These are phyloP conservation scores for Trypoxylus dichotomus DNA, from an alignment of 1,140 invertebrate genomes.

Conservation along the genomic window DNA sequence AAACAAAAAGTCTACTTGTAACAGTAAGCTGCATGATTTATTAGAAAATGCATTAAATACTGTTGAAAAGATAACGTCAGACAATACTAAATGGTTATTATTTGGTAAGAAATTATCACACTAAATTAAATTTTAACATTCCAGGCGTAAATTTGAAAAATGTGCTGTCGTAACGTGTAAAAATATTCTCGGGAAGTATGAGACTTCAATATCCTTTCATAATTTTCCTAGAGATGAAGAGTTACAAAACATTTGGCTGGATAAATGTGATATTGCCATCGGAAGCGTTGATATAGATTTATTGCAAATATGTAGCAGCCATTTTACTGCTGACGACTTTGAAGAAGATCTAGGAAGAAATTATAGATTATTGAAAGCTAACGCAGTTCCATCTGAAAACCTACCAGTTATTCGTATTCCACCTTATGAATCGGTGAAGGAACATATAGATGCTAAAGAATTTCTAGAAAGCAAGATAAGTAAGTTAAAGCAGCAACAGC, in stretches of 20 bases:
- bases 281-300: background rate
- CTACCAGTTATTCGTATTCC: constrained; percentile 10
- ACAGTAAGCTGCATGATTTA: background rate
- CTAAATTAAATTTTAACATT: background rate
- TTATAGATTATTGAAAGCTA: constrained; percentile 35
- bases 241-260: background rate
- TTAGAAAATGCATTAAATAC: background rate
- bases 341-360: background rate
- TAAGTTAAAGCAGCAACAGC: background rate
- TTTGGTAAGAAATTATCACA: background rate
- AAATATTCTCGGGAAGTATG: background rate
- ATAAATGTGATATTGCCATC: background rate
- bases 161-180: background rate
- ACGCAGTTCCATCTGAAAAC: constrained; percentile 33
- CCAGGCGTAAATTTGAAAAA: background rate
- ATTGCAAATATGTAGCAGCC: background rate
- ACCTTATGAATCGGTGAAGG: background rate
- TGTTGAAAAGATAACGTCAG: background rate
- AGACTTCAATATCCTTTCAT: background rate
- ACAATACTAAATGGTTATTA: background rate
- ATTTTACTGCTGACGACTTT: background rate
- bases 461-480: background rate
- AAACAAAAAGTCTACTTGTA: background rate
- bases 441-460: background rate
- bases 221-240: background rate